Evolutionary conservation across 2,888 invertebrate genomes (phyloP).

Genomic region (Ennomos erosarius): DNA sequence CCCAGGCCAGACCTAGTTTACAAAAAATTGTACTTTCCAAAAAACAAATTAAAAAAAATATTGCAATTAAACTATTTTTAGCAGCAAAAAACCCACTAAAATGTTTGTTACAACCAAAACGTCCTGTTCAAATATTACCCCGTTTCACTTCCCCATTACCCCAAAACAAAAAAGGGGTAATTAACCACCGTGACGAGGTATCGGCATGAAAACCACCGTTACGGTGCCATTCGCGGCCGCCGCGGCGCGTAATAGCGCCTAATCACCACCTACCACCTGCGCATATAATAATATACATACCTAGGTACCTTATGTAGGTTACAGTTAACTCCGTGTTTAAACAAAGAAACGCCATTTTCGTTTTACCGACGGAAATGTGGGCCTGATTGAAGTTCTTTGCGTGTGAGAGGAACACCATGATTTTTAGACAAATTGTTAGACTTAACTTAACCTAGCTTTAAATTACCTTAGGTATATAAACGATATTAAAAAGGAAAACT

Average conservation of each 20-base stretch:
- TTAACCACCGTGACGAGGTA: constrained; percentile 56
- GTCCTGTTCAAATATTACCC: constrained; percentile 20
- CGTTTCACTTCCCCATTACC: constrained; percentile 24
- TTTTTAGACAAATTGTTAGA: too few relatives aligned
- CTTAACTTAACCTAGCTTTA: too few relatives aligned
- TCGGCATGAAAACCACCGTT: constrained; percentile 40
- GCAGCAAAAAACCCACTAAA: too few relatives aligned
- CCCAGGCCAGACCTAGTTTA: too few relatives aligned
- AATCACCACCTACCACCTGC: constrained; percentile 44
- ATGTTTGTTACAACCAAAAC: not conserved
- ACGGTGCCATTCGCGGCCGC: constrained; percentile 8
- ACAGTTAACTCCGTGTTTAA: constrained; percentile 19
- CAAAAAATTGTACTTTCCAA: too few relatives aligned
- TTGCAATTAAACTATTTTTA: too few relatives aligned
- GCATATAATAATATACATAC: constrained; percentile 9
- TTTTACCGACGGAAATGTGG: constrained; percentile 24
- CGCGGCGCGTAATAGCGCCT: constrained; percentile 43
- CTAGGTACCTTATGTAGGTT: constrained; percentile 28
- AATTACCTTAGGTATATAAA: too few relatives aligned
- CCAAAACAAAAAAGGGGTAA: constrained; percentile 43
- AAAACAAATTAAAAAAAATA: too few relatives aligned
- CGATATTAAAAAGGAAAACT: too few relatives aligned
- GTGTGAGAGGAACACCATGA: too few relatives aligned
- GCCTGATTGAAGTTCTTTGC: too few relatives aligned
- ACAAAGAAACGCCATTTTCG: constrained; percentile 28